Conservation (phyloP, 2,113 vertebrate species). For the Rhinopithecus roxellana region DNA sequence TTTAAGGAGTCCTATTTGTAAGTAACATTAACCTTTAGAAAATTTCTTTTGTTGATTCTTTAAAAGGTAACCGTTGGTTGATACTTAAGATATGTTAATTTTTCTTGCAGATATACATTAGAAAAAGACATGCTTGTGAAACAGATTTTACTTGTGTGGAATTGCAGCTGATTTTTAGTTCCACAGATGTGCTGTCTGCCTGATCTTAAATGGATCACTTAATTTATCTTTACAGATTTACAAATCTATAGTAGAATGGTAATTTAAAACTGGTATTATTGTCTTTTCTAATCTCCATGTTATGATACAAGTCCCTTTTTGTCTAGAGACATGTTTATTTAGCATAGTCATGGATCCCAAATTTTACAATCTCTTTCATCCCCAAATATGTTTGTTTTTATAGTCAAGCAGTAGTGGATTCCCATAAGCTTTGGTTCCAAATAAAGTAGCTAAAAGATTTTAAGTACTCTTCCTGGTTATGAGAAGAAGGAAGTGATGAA, state of each 20-base stretch:
- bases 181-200: not conserved
- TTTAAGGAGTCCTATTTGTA: slow-evolving; percentile 47
- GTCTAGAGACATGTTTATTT: not conserved
- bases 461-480: not conserved
- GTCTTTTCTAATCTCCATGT: slow-evolving; percentile 3
- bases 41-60: slow-evolving; percentile 31
- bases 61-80: slow-evolving; percentile 23
- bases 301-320: not conserved
- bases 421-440: not conserved
- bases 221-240: slow-evolving; percentile 34
- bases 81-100: not conserved
- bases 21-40: not conserved
- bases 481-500: not conserved
- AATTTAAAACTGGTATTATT: not conserved
- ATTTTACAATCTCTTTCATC: slow-evolving; percentile 26
- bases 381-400: not conserved
- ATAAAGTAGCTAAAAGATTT: slow-evolving; percentile 28
- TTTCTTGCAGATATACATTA: not conserved
- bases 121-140: not conserved
- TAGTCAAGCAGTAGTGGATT: not conserved
- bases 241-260: not conserved
- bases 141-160: slow-evolving; percentile 17
- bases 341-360: not conserved
- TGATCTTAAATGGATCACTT: not conserved
- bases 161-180: slow-evolving; percentile 40